Evolutionary conservation across 2,797 vertebrate species (phyloP).

Genomic region (Arctocebus calabarensis): DNA sequence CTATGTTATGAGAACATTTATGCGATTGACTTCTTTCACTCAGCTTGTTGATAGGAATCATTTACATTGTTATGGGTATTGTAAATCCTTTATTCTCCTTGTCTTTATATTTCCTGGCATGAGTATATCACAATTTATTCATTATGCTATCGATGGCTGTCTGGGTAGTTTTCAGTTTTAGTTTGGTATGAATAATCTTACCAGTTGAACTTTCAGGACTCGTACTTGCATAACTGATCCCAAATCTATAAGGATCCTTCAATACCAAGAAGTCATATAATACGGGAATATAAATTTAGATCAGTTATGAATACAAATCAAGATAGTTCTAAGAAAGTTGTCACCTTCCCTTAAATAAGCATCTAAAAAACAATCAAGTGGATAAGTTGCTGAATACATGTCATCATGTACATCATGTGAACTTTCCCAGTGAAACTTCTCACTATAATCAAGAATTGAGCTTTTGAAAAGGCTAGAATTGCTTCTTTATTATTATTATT

Average conservation of each 20-base stretch:
- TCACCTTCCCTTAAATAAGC: neutral
- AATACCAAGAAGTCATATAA: neutral
- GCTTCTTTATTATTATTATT: too few relatives aligned
- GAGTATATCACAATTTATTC: neutral
- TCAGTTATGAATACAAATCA: constrained; percentile 15
- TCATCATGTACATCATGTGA: neutral
- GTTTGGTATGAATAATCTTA: neutral
- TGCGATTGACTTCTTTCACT: neutral
- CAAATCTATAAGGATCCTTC: constrained; percentile 3
- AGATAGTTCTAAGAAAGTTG: neutral
- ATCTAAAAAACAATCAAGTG: neutral
- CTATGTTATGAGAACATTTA: neutral
- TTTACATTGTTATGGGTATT: neutral
- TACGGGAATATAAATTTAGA: neutral
- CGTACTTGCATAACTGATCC: neutral
- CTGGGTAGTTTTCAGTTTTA: neutral
- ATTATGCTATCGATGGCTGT: constrained; percentile 1
- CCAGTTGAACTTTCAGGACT: neutral
- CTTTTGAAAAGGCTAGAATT: neutral
- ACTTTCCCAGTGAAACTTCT: constrained; percentile 18
- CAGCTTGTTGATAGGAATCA: neutral
- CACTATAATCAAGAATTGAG: neutral
- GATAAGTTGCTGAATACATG: neutral
- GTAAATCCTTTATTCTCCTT: constrained; percentile 2
- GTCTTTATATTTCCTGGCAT: neutral